Percentiles rank a stretch among this genome's conserved stretches.
Conservation (phyloP, 2,888 invertebrate species). For the Brachyopa scutellaris region DNA sequence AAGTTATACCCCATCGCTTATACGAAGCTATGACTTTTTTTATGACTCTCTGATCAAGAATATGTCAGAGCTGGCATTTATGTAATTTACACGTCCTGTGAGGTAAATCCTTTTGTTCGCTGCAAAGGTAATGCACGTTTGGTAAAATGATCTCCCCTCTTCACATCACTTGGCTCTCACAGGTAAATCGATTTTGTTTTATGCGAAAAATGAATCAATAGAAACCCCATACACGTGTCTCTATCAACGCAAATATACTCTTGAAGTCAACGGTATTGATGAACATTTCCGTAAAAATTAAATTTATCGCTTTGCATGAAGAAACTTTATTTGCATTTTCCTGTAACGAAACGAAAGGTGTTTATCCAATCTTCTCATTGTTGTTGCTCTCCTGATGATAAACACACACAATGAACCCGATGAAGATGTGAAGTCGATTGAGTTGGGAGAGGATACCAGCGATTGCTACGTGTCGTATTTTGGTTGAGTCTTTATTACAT, state of each 20-base stretch:
- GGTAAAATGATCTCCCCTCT: too few species aligned
- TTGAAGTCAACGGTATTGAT: too few species aligned
- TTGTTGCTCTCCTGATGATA: too few species aligned
- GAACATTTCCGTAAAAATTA: too few species aligned
- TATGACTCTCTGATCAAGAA: conserved; percentile 14
- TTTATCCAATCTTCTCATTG: too few species aligned
- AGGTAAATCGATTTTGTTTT: conserved; percentile 42
- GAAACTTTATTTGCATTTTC: conserved; percentile 26
- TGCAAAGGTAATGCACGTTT: too few species aligned
- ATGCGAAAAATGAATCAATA: conserved; percentile 28
- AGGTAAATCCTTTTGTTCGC: background rate
- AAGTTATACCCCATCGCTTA: conserved; percentile 8
- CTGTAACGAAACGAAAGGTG: background rate
- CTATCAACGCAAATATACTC: too few species aligned
- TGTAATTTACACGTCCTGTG: conserved; percentile 6
- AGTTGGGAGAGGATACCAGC: background rate
- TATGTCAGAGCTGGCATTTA: conserved; percentile 6
- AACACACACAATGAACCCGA: too few species aligned
- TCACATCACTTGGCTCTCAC: background rate
- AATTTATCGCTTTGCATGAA: conserved; percentile 48
- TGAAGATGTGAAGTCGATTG: too few species aligned
- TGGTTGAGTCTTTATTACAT: too few species aligned
- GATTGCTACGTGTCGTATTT: conserved; percentile 29
- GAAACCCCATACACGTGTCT: too few species aligned
- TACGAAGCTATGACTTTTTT: background rate